phyloP scores from a whole-genome alignment of 2,113 vertebrate species.

The Zosterops borbonicus region DNA sequence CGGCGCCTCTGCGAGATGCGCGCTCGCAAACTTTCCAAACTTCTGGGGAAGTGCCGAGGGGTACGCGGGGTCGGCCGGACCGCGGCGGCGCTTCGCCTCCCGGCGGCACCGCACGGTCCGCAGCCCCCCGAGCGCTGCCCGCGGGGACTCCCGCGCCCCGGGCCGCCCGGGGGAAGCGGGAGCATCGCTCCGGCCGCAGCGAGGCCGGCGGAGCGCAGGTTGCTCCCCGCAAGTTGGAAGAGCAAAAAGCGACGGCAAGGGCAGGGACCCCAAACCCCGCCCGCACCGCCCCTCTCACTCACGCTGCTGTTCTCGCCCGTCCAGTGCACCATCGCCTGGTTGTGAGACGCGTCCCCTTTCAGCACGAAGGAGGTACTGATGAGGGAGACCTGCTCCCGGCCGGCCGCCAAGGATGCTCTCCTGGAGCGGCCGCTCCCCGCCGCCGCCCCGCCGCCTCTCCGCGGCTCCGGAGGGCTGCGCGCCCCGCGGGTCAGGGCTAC shows the following conservation, averaged over 20 bases:
- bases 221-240: background rate
- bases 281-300: slow-evolving; percentile 71
- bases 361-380: slow-evolving; percentile 96
- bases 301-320: slow-evolving; percentile 98
- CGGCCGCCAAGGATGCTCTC: slow-evolving; percentile 70
- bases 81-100: background rate
- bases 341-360: slow-evolving; percentile 94
- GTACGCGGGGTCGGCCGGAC: background rate
- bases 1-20: background rate
- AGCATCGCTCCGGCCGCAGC: background rate
- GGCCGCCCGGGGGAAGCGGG: background rate
- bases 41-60: background rate
- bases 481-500: too few species aligned
- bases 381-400: slow-evolving; percentile 80
- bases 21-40: slow-evolving; percentile 37
- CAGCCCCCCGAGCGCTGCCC: background rate
- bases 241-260: background rate
- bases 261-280: background rate
- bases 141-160: background rate
- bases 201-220: background rate
- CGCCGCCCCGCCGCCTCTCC: slow-evolving; percentile 1
- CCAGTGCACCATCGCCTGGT: slow-evolving; percentile 99
- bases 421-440: slow-evolving; percentile 59
- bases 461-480: background rate
- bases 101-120: background rate